phyloP scores from a whole-genome alignment of 2,888 invertebrate species.

The Dromius quadrimaculatus region DNA sequence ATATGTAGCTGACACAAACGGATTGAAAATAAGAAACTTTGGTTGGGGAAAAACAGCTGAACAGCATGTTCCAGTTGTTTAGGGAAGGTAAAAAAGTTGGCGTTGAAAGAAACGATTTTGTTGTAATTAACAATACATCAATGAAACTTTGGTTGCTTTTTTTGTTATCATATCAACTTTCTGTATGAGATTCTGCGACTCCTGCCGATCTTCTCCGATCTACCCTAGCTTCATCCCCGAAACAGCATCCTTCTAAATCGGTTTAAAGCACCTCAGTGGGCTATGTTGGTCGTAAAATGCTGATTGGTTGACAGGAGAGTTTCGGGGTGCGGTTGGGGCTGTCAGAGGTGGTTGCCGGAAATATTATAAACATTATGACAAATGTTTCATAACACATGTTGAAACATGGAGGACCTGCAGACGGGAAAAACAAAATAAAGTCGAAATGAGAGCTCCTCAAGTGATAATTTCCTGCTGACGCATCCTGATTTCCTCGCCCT shows the following conservation, averaged over 20 bases:
- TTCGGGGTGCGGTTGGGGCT: neutral
- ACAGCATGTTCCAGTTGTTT: no score
- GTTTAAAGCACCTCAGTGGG: slow-evolving; percentile 64
- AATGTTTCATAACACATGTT: slow-evolving; percentile 54
- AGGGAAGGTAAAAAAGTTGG: no score
- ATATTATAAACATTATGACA: slow-evolving; percentile 58
- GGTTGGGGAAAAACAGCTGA: slow-evolving; percentile 42
- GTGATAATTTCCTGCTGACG: no score
- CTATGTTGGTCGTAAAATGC: slow-evolving; percentile 64
- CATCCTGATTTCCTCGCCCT: no score
- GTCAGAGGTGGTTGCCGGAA: slow-evolving; percentile 3
- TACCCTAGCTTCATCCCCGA: slow-evolving; percentile 1
- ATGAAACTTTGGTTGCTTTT: no score
- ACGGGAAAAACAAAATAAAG: no score
- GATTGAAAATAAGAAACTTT: slow-evolving; percentile 46
- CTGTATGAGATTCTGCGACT: no score
- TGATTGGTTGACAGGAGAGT: slow-evolving; percentile 61
- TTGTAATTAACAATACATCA: no score
- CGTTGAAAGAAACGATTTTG: no score
- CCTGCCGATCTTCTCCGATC: no score
- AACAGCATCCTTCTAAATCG: slow-evolving; percentile 58
- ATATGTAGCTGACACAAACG: slow-evolving; percentile 47
- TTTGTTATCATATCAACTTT: no score
- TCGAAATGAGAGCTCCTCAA: no score
- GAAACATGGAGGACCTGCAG: neutral